phyloP scores from a whole-genome alignment of 2,888 invertebrate species.

The Brenthis hecate region DNA sequence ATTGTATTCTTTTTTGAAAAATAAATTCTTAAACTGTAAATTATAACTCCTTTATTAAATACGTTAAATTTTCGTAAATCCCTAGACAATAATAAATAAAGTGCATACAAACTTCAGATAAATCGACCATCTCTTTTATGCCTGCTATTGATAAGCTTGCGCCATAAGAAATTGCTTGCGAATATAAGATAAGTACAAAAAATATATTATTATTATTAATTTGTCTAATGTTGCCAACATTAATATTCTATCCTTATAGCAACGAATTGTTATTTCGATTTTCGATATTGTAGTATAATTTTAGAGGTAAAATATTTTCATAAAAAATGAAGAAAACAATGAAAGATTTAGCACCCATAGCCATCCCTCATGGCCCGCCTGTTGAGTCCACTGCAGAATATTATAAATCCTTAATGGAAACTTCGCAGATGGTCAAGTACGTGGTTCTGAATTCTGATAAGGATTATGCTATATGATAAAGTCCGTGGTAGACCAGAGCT shows the following conservation, averaged over 20 bases:
- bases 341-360: constrained; percentile 76
- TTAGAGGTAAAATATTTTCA: constrained; percentile 7
- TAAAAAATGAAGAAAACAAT: constrained; percentile 58
- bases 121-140: too few species aligned
- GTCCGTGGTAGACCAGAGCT: background rate
- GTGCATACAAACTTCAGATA: too few species aligned
- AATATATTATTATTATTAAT: too few species aligned
- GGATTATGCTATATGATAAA: background rate
- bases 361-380: constrained; percentile 75
- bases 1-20: too few species aligned
- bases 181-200: too few species aligned
- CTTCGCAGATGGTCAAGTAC: constrained; percentile 73
- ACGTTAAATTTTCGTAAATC: too few species aligned
- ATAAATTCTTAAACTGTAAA: too few species aligned
- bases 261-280: constrained; percentile 20
- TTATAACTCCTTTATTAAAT: too few species aligned
- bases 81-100: too few species aligned
- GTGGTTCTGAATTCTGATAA: background rate
- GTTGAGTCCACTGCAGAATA: constrained; percentile 79
- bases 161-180: too few species aligned
- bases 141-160: too few species aligned
- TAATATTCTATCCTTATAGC: background rate
- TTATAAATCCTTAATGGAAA: constrained; percentile 79
- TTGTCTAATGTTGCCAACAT: constrained; percentile 7
- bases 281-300: background rate